A percentile compares a stretch with the other conserved stretches of the same genome.
Conservation (phyloP, 1,140 invertebrate species). For the Archivesica marissinica region DNA sequence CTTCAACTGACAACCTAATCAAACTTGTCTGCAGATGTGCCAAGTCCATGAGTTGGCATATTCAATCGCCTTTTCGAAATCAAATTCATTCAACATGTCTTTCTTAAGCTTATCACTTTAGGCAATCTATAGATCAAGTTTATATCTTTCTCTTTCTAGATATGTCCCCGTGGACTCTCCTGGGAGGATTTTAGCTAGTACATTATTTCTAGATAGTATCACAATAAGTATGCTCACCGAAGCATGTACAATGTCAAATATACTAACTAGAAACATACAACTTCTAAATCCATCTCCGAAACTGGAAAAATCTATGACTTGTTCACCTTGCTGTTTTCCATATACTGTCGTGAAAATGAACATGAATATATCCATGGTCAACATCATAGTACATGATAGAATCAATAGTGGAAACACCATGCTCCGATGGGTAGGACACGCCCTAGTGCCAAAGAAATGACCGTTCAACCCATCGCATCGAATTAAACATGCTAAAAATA, state of each 20-base stretch:
- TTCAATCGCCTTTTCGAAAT: not conserved
- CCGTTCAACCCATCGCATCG: not conserved
- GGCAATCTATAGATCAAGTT: not conserved
- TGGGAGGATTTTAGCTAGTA: not conserved
- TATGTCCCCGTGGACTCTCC: not conserved
- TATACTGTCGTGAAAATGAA: slow-evolving; percentile 1
- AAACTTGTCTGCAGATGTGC: too few relatives aligned
- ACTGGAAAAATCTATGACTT: not conserved
- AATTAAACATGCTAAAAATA: not conserved
- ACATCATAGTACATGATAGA: not conserved
- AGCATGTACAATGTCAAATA: not conserved
- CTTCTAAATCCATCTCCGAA: slow-evolving; percentile 23
- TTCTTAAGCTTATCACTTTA: not conserved
- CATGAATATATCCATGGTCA: slow-evolving; percentile 12
- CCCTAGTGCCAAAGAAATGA: not conserved
- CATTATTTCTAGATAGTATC: not conserved
- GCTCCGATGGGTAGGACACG: not conserved
- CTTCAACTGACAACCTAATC: too few relatives aligned
- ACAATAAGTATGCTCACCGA: not conserved
- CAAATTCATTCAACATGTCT: not conserved
- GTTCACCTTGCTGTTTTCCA: not conserved
- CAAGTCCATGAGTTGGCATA: too few relatives aligned
- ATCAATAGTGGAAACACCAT: not conserved
- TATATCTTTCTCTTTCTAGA: slow-evolving; percentile 1
- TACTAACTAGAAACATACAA: slow-evolving; percentile 2